Evolutionary conservation across 2,113 vertebrate genomes (phyloP).

Genomic region (Corvus moneduloides): DNA sequence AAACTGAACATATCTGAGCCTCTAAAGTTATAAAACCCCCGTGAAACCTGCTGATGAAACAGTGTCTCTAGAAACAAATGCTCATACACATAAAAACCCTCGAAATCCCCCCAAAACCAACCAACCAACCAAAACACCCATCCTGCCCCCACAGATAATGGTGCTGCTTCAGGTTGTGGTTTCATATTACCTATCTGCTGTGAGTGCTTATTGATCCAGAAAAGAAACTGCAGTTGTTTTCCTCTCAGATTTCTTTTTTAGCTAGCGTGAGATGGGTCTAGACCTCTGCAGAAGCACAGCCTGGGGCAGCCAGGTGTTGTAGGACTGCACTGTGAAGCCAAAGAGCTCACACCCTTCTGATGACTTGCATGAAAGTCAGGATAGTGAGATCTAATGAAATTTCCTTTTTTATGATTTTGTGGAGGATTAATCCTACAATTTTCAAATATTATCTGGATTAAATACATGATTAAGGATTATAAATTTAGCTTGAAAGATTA

Average conservation of each 20-base stretch:
- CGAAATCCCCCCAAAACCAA: accelerated
- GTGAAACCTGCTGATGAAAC: background rate
- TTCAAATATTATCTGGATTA: background rate
- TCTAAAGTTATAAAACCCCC: background rate
- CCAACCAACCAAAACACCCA: background rate
- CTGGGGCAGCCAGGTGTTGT: background rate
- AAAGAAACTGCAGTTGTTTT: background rate
- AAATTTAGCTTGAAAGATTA: conserved; percentile 13
- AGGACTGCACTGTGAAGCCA: background rate
- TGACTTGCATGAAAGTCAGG: background rate
- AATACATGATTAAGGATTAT: background rate
- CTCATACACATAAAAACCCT: background rate
- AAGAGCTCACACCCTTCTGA: background rate
- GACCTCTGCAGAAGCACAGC: background rate
- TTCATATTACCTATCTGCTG: background rate
- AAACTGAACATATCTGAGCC: background rate
- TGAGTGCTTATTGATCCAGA: background rate
- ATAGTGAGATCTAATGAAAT: background rate
- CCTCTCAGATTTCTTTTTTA: background rate
- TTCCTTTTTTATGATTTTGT: background rate
- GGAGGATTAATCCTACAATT: background rate
- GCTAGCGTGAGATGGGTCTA: background rate
- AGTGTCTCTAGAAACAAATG: background rate
- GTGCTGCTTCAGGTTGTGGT: background rate
- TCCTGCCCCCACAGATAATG: background rate